Conservation (phyloP, 2,888 invertebrate genomes). For the Xestobium rufovillosum region DNA sequence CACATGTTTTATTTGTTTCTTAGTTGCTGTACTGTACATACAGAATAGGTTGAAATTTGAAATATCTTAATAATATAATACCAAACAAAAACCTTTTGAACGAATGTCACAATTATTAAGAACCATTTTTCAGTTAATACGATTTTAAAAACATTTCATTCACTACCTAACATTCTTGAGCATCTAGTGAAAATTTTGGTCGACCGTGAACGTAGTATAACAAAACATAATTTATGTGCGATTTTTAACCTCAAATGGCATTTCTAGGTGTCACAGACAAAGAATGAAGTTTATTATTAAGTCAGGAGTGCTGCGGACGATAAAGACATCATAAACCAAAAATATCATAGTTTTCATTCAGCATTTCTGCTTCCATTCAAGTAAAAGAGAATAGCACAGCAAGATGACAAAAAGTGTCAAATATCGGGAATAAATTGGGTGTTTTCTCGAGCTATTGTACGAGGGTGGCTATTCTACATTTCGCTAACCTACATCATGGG, state of each 20-base stretch:
- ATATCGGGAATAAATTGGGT: constrained; percentile 37
- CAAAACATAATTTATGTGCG: constrained; percentile 35
- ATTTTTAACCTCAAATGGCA: constrained; percentile 36
- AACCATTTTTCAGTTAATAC: too few relatives aligned
- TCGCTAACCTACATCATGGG: constrained; percentile 30
- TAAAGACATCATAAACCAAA: constrained; percentile 36
- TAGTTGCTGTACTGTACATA: too few relatives aligned
- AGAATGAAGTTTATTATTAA: constrained; percentile 27
- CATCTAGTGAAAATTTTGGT: too few relatives aligned
- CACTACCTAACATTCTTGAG: too few relatives aligned
- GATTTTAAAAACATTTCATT: too few relatives aligned
- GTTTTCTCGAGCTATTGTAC: constrained; percentile 21
- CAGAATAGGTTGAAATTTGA: too few relatives aligned
- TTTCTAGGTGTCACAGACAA: too few relatives aligned
- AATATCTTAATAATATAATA: too few relatives aligned
- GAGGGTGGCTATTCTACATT: constrained; percentile 24
- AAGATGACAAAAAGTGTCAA: constrained; percentile 36
- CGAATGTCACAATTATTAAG: too few relatives aligned
- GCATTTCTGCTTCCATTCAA: constrained; percentile 27
- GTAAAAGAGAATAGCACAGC: constrained; percentile 34
- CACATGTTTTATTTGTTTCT: too few relatives aligned
- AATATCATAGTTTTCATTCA: constrained; percentile 33
- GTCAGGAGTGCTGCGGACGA: constrained; percentile 27
- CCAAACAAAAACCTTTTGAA: too few relatives aligned
- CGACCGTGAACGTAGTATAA: constrained; percentile 18